phyloP scores from a whole-genome alignment of 2,113 vertebrate species.

The Dendrocopos noguchii region DNA sequence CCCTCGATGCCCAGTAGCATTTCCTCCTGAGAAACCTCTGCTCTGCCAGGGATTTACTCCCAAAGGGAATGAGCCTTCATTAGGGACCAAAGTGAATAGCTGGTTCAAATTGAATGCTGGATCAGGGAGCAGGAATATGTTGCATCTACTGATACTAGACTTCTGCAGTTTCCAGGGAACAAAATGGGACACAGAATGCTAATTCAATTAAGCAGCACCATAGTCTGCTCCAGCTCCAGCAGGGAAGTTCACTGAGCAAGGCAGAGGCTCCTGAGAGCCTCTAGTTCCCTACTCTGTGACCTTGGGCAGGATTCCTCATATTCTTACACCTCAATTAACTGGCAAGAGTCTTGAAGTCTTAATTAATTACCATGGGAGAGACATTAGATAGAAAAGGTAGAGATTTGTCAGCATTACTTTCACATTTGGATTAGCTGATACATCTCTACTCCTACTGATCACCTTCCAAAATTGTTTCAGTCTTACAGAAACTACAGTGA shows the following conservation, averaged over 20 bases:
- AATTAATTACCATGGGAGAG: conserved; percentile 3
- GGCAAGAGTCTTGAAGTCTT: conserved; percentile 13
- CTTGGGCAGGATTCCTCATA: conserved; percentile 17
- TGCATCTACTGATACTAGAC: conserved; percentile 6
- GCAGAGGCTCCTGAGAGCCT: background rate
- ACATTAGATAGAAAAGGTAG: background rate
- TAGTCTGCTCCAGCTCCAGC: background rate
- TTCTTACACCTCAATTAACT: background rate
- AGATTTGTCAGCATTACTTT: background rate
- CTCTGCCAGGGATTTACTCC: conserved; percentile 24
- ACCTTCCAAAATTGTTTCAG: background rate
- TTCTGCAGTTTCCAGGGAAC: conserved; percentile 3
- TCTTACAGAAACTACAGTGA: background rate
- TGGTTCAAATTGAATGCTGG: conserved; percentile 55
- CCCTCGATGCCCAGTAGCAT: conserved; percentile 11
- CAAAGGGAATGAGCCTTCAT: background rate
- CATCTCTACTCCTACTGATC: background rate
- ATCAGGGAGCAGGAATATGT: conserved; percentile 9
- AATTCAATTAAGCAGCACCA: conserved; percentile 42
- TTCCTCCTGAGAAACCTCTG: conserved; percentile 13
- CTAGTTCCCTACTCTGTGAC: background rate
- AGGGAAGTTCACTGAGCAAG: background rate
- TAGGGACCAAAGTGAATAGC: conserved; percentile 13
- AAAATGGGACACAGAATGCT: conserved; percentile 6
- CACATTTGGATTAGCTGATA: background rate